Evolutionary conservation across 2,888 invertebrate genomes (phyloP).

Genomic region (Microctonus aethiopoides): DNA sequence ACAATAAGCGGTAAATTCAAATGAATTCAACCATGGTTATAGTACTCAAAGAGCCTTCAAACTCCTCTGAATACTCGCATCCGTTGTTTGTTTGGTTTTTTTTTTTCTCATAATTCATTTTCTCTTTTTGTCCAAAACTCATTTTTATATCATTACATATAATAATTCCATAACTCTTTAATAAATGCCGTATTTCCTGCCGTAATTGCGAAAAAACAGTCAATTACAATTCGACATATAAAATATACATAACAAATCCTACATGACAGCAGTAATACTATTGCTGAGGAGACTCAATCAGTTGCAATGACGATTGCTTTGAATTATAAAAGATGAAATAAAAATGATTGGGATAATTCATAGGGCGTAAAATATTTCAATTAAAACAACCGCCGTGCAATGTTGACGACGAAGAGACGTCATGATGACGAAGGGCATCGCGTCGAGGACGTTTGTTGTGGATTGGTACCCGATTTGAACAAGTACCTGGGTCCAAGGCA

Average conservation of each 20-base stretch:
- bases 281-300: slow-evolving; percentile 3
- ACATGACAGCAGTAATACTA: neutral
- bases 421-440: slow-evolving; percentile 39
- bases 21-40: slow-evolving; percentile 36
- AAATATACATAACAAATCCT: too few species aligned
- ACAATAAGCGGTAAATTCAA: slow-evolving; percentile 61
- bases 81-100: too few species aligned
- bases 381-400: neutral
- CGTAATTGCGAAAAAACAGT: too few species aligned
- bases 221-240: too few species aligned
- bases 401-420: slow-evolving; percentile 30
- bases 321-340: slow-evolving; percentile 18
- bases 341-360: slow-evolving; percentile 7
- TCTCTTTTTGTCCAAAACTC: too few species aligned
- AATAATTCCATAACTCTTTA: too few species aligned
- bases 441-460: slow-evolving; percentile 34
- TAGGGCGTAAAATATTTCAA: neutral
- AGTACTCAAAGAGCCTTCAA: too few species aligned
- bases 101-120: too few species aligned
- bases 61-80: too few species aligned
- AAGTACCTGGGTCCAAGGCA: slow-evolving; percentile 33
- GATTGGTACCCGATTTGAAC: slow-evolving; percentile 26
- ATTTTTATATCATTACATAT: too few species aligned
- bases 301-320: slow-evolving; percentile 1
- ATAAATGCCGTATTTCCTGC: too few species aligned